Percentiles rank a stretch among this genome's conserved stretches.
These are phyloP conservation scores for Anabas testudineus DNA, from an alignment of 2,797 vertebrate species.

Conservation along the genomic window DNA sequence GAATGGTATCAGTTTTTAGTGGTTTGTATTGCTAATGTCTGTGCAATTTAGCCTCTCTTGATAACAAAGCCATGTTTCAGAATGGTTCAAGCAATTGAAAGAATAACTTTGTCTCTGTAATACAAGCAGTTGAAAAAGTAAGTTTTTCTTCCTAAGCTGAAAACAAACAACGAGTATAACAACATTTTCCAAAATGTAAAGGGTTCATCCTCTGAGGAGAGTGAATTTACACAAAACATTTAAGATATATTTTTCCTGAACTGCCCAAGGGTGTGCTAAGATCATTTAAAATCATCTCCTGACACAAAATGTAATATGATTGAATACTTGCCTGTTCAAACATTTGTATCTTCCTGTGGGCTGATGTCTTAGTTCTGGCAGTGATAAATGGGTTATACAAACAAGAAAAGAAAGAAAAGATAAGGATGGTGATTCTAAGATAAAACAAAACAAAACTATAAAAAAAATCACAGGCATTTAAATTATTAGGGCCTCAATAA, in stretches of 20 bases:
- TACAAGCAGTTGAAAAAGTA: background rate
- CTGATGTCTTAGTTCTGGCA: conserved; percentile 1
- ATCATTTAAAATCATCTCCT: background rate
- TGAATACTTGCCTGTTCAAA: background rate
- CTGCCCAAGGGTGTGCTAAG: background rate
- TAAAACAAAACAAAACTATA: background rate
- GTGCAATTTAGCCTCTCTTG: too few species aligned
- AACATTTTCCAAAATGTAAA: background rate
- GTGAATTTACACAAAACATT: background rate
- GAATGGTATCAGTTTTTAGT: conserved; percentile 42
- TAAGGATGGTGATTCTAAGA: background rate
- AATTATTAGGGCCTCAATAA: background rate
- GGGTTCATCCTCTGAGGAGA: background rate
- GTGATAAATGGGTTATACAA: background rate
- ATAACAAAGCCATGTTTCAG: too few species aligned
- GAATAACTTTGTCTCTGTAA: too few species aligned
- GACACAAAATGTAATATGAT: background rate
- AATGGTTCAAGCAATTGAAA: too few species aligned
- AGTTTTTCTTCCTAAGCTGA: background rate
- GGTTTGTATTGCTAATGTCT: conserved; percentile 7
- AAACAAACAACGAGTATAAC: too few species aligned
- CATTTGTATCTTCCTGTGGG: background rate
- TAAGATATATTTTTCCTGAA: too few species aligned
- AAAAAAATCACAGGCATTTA: background rate
- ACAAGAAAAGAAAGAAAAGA: background rate